Evolutionary conservation across 2,797 vertebrate species (phyloP), one percentile per base, ranked within the genome.

Genomic region (Oreortyx pictus): DNA sequence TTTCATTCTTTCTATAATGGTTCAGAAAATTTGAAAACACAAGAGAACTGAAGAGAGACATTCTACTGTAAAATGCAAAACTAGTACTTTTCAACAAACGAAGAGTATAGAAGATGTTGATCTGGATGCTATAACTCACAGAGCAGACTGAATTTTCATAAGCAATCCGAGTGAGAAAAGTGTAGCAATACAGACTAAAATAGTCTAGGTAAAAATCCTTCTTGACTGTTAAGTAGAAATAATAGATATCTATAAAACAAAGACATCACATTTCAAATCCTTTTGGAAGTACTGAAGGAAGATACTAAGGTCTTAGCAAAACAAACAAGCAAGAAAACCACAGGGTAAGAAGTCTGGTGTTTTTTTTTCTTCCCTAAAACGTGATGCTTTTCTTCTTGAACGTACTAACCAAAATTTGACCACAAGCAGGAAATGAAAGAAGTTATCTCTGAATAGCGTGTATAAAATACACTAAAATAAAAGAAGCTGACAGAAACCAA

Each of bases 391-490:
- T 76, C 82, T 88, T 84, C 49, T 54, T 82, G 74, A 86, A 78
- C 11, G 37, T 71, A 67, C 43, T 31, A 47, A 87, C 64, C 13
- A 62, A 60, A 78, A 49, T 64, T 82, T 94, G 90, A 93, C 79
- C 86, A 66, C 54, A 79, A 78, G 73, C 84, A 93, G 94, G 90
- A 96, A 95, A 95, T 95, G 90, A 94, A 94, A 92, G 49, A 72
- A 92, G 66, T 72, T 94, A 94, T 95, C 87, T 92, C 87, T 83
- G 76, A 72, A 80, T 27, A 77, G 54, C n/a, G 41, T 54, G 46
- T 90, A 80, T 93, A 78, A 90, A 90, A 94, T 87, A 94, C 49
- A 62, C 16, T 72, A 56, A 86, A 93, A 81, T 60, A 86, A 88
- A 88, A 17, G 62, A 93, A 79, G 60, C 15, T 50, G 78, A 33